Conservation (phyloP, 2,797 vertebrate genomes). For the Sebastiscus tertius region DNA sequence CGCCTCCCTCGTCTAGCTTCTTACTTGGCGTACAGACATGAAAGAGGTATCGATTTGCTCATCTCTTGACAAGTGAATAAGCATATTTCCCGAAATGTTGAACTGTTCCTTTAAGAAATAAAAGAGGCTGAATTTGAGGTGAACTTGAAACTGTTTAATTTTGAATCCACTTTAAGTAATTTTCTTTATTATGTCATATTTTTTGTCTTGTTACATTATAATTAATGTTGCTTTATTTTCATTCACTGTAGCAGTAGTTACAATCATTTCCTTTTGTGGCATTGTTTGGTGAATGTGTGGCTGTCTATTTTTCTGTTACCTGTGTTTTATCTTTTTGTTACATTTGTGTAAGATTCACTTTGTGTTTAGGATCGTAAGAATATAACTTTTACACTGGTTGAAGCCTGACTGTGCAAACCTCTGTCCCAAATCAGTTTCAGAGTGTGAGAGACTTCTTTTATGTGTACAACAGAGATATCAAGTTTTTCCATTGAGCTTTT, state of each 20-base stretch:
- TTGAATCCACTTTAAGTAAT: neutral
- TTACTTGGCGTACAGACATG: neutral
- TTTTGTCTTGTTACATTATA: slow-evolving; percentile 9
- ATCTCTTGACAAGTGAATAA: neutral
- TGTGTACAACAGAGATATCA: slow-evolving; percentile 44
- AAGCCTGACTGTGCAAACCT: slow-evolving; percentile 57
- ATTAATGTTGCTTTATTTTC: slow-evolving; percentile 16
- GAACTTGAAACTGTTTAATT: neutral
- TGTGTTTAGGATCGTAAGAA: slow-evolving; percentile 28
- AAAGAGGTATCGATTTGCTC: neutral
- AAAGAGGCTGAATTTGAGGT: neutral
- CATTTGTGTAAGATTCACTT: slow-evolving; percentile 26
- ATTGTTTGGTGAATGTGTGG: slow-evolving; percentile 21
- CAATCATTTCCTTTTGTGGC: slow-evolving; percentile 20
- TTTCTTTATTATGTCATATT: slow-evolving; percentile 19
- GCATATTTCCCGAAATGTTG: neutral
- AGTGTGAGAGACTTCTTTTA: slow-evolving; percentile 50
- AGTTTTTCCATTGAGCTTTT: slow-evolving; percentile 49
- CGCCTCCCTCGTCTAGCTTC: neutral
- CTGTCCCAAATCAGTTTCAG: slow-evolving; percentile 59
- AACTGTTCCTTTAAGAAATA: neutral
- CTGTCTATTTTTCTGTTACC: slow-evolving; percentile 10
- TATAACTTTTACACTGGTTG: slow-evolving; percentile 44
- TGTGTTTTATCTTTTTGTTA: slow-evolving; percentile 31
- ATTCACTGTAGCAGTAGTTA: slow-evolving; percentile 20